Conservation (phyloP, 2,888 invertebrate genomes). For the Chrysodeixis includens region DNA sequence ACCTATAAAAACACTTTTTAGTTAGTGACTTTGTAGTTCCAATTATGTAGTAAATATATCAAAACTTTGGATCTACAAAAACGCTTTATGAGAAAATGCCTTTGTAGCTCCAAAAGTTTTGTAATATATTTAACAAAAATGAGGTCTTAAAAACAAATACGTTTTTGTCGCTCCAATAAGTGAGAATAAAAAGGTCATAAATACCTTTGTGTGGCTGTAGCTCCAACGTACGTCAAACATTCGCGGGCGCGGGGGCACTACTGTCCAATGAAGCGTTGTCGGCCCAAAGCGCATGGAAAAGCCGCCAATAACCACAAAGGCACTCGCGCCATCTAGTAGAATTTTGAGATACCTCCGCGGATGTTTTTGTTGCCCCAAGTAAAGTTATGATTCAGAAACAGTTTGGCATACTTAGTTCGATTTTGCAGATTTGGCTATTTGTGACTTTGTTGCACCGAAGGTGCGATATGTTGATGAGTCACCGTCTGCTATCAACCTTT, state of each 20-base stretch:
- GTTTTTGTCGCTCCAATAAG: slow-evolving; percentile 26
- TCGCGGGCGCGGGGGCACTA: slow-evolving; percentile 4
- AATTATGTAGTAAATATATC: slow-evolving; percentile 24
- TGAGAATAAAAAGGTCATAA: slow-evolving; percentile 17
- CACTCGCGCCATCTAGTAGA: slow-evolving; percentile 14
- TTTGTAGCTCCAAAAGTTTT: slow-evolving; percentile 10
- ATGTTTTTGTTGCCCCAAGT: slow-evolving; percentile 16
- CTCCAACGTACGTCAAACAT: slow-evolving; percentile 6
- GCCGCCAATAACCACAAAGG: slow-evolving; percentile 15
- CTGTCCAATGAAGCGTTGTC: slow-evolving; percentile 10
- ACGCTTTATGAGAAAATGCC: slow-evolving; percentile 11
- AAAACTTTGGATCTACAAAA: slow-evolving; percentile 33
- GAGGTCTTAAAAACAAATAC: slow-evolving; percentile 23
- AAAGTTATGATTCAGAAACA: slow-evolving; percentile 7
- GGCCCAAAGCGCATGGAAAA: slow-evolving; percentile 8
- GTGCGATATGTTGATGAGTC: slow-evolving; percentile 59
- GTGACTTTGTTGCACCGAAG: slow-evolving; percentile 21
- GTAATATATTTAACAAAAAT: too few relatives aligned
- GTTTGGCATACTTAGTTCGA: slow-evolving; percentile 14
- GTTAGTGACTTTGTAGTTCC: slow-evolving; percentile 29
- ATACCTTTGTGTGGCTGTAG: slow-evolving; percentile 14
- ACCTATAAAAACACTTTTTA: slow-evolving; percentile 26
- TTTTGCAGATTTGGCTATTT: slow-evolving; percentile 17
- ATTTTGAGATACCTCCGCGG: slow-evolving; percentile 11
- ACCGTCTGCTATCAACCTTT: slow-evolving; percentile 65